Percentiles rank a stretch among this genome's conserved stretches.
Conservation (phyloP, 1,140 invertebrate species). For the Riptortus pedestris region DNA sequence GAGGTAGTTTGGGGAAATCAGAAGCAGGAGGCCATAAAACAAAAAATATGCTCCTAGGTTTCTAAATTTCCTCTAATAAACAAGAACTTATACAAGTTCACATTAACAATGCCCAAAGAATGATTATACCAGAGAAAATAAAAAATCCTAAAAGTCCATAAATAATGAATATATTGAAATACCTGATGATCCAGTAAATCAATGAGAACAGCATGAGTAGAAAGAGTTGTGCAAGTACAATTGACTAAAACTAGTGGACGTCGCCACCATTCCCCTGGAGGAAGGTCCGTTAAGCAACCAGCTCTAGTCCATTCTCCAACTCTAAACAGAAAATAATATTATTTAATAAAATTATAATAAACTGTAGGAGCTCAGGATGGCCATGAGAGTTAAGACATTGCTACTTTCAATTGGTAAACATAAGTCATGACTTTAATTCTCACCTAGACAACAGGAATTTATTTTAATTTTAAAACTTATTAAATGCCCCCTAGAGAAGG, state of each 20-base stretch:
- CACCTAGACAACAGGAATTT: no score
- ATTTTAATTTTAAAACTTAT: no score
- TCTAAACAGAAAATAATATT: slow-evolving; percentile 36
- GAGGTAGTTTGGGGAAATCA: no score
- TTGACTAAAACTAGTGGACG: slow-evolving; percentile 55
- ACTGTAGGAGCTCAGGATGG: neutral
- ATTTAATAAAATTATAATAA: slow-evolving; percentile 22
- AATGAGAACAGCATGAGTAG: slow-evolving; percentile 82
- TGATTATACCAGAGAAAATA: no score
- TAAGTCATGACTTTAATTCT: neutral
- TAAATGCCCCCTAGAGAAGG: no score
- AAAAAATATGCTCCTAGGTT: no score
- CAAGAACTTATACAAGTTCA: no score
- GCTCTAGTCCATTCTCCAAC: slow-evolving; percentile 76
- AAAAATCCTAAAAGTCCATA: no score
- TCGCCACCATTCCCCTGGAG: slow-evolving; percentile 36
- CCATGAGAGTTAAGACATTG: neutral
- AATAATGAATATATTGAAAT: slow-evolving; percentile 26
- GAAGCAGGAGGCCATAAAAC: no score
- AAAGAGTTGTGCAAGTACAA: slow-evolving; percentile 86
- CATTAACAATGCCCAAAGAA: no score
- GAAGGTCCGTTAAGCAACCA: slow-evolving; percentile 72
- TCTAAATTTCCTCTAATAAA: no score
- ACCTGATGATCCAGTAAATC: slow-evolving; percentile 83
- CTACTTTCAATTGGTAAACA: neutral